These are phyloP conservation scores for Marronus borbonicus DNA, from an alignment of 2,888 invertebrate genomes.

Conservation along the genomic window DNA sequence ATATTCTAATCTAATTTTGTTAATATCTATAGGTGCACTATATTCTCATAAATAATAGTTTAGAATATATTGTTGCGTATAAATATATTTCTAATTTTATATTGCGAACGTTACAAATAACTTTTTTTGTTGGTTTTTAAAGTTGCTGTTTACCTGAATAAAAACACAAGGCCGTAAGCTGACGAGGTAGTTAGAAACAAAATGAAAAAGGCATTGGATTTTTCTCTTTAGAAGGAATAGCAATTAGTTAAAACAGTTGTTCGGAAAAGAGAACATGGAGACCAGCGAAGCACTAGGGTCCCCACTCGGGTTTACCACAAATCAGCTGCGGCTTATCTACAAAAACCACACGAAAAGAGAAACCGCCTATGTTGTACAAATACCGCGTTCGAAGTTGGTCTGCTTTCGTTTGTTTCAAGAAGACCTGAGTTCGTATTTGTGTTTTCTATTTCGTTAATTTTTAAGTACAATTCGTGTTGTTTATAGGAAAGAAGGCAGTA, in stretches of 20 bases:
- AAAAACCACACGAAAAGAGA: conserved; percentile 37
- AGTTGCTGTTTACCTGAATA: too few species aligned
- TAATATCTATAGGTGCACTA: too few species aligned
- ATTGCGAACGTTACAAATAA: too few species aligned
- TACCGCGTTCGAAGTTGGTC: conserved; percentile 18
- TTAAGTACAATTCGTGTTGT: neutral
- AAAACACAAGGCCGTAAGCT: neutral
- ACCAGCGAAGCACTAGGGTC: conserved; percentile 1
- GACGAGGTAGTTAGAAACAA: neutral
- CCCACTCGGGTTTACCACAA: conserved; percentile 19
- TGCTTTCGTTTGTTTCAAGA: conserved; percentile 26
- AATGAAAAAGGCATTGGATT: neutral
- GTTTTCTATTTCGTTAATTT: conserved; percentile 23
- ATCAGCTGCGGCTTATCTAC: conserved; percentile 40
- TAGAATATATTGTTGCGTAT: too few species aligned
- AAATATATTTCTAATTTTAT: too few species aligned
- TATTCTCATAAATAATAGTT: too few species aligned
- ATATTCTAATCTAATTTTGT: too few species aligned
- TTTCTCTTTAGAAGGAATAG: conserved; percentile 1
- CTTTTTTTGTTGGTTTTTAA: too few species aligned
- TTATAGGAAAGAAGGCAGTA: neutral
- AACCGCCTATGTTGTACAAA: conserved; percentile 33
- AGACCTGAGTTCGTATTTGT: neutral
- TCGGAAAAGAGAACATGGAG: conserved; percentile 1
- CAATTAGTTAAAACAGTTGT: conserved; percentile 14